Evolutionary conservation across 37 sponge, comb jelly and placozoan species (phyloP).

Genomic region (Ephydatia muelleri): DNA sequence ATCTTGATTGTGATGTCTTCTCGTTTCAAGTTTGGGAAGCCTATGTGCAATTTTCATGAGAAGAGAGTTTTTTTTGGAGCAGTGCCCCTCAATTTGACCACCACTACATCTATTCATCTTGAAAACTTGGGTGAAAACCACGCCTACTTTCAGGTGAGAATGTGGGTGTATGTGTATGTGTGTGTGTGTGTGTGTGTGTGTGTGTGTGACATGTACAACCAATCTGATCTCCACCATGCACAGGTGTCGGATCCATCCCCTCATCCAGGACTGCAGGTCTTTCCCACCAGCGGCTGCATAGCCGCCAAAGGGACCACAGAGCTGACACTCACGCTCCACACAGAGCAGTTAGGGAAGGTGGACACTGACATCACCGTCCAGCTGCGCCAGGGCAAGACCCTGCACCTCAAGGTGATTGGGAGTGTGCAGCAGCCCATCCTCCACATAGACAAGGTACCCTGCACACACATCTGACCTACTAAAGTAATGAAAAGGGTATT

Average conservation of each 20-base stretch:
- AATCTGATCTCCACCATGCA: neutral
- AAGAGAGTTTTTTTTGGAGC: slow-evolving; percentile 58
- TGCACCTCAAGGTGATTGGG: slow-evolving; percentile 63
- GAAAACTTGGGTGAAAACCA: slow-evolving; percentile 67
- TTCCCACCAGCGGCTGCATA: slow-evolving; percentile 74
- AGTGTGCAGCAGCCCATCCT: slow-evolving; percentile 74
- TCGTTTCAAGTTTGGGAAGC: slow-evolving; percentile 31
- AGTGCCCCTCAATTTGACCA: slow-evolving; percentile 66
- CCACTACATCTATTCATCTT: slow-evolving; percentile 28
- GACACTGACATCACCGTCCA: slow-evolving; percentile 63
- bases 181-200: slow-evolving; percentile 17
- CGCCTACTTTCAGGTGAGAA: slow-evolving; percentile 47
- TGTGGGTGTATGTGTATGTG: neutral
- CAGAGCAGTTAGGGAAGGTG: slow-evolving; percentile 48
- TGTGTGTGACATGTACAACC: neutral
- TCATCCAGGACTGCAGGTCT: slow-evolving; percentile 52
- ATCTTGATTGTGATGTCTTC: neutral
- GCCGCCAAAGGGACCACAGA: slow-evolving; percentile 70
- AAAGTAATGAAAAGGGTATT: neutral
- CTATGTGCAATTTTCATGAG: slow-evolving; percentile 44
- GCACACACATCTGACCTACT: too few relatives aligned
- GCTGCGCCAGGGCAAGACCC: slow-evolving; percentile 58
- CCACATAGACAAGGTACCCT: slow-evolving; percentile 50
- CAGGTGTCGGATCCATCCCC: slow-evolving; percentile 37
- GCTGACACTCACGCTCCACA: slow-evolving; percentile 45